Percentiles rank a stretch among this genome's conserved stretches.
Conservation (phyloP, 2,797 vertebrate genomes). For the Chrosomus eos region DNA sequence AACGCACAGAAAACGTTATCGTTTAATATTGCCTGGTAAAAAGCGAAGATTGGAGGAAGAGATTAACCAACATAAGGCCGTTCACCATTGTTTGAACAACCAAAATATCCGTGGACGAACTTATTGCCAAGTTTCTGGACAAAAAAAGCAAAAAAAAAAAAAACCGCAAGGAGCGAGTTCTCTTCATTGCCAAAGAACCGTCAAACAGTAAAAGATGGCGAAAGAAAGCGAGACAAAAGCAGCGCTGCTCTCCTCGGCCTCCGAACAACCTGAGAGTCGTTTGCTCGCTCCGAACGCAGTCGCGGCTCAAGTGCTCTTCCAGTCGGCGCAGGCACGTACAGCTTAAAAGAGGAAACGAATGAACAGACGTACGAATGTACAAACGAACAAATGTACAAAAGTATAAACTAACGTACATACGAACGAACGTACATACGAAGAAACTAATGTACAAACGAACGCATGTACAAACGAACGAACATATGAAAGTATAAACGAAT, state of each 20-base stretch:
- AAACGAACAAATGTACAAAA: too few relatives aligned
- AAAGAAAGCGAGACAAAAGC: constrained; percentile 14
- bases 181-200: neutral
- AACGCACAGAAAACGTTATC: neutral
- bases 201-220: neutral
- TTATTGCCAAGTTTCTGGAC: constrained; percentile 81
- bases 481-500: too few relatives aligned
- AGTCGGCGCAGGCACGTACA: constrained; percentile 42
- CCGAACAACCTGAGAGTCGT: constrained; percentile 27
- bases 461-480: too few relatives aligned
- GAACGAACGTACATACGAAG: too few relatives aligned
- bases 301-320: constrained; percentile 38
- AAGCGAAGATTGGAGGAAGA: neutral
- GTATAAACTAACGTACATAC: too few relatives aligned
- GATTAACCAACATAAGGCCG: constrained; percentile 12
- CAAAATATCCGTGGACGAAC: constrained; percentile 68
- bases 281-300: constrained; percentile 31
- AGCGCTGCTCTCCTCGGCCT: constrained; percentile 22
- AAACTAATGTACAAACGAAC: too few relatives aligned
- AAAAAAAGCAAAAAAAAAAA: constrained; percentile 64
- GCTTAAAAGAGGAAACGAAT: constrained; percentile 48
- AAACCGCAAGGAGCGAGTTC: constrained; percentile 73
- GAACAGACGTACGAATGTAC: too few relatives aligned
- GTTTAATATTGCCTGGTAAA: constrained; percentile 11
- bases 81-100: constrained; percentile 84